These are phyloP conservation scores for Octopus bimaculoides DNA, from an alignment of 1,140 invertebrate species.

Conservation along the genomic window DNA sequence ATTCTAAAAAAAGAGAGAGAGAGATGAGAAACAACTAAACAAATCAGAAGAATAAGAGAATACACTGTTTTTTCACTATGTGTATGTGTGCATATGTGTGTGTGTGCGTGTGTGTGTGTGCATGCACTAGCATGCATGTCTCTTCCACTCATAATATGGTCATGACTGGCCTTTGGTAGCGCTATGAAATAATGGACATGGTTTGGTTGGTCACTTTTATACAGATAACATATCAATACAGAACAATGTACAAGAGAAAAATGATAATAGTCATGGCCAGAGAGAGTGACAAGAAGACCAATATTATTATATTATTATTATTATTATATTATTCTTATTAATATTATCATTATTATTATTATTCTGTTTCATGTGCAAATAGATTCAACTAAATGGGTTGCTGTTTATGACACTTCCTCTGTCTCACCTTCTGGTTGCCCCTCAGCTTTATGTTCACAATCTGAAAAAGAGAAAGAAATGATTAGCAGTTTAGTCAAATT, in stretches of 20 bases:
- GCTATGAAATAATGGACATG: slow-evolving; percentile 14
- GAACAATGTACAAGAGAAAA: slow-evolving; percentile 16
- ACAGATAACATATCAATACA: slow-evolving; percentile 14
- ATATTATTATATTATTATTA: neutral
- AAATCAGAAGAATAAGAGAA: neutral
- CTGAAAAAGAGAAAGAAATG: slow-evolving; percentile 12
- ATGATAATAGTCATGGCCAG: slow-evolving; percentile 8
- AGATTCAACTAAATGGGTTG: slow-evolving; percentile 14
- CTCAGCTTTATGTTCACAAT: slow-evolving; percentile 17
- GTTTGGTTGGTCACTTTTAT: slow-evolving; percentile 15
- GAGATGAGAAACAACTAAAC: neutral
- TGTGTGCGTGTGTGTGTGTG: neutral
- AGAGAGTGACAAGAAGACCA: slow-evolving; percentile 13
- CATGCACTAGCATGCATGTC: neutral
- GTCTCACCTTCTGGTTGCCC: slow-evolving; percentile 82
- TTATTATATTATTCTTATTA: slow-evolving; percentile 9
- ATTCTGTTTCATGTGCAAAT: slow-evolving; percentile 4
- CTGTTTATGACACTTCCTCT: slow-evolving; percentile 61
- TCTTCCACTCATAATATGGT: slow-evolving; percentile 1
- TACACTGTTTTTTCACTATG: neutral
- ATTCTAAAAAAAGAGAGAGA: neutral
- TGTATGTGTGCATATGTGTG: neutral
- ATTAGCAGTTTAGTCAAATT: too few species aligned
- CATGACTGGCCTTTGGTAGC: slow-evolving; percentile 1
- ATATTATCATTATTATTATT: neutral